A percentile compares a stretch with the other conserved stretches of the same genome.
Evolutionary conservation across 2,888 invertebrate genomes (phyloP).

Genomic region (Callosobruchus maculatus): DNA sequence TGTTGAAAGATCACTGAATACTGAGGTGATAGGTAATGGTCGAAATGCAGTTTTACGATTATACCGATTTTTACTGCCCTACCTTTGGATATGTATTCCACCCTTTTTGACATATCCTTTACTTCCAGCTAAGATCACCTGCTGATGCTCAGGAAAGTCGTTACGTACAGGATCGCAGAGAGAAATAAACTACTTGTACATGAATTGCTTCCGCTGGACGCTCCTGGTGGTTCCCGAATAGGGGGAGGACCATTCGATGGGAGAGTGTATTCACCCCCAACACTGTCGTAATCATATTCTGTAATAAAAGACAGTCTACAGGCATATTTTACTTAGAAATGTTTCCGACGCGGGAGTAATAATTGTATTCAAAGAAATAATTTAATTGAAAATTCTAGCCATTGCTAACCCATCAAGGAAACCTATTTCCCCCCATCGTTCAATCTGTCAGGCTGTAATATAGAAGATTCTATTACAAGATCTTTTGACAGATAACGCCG

Average conservation of each 20-base stretch:
- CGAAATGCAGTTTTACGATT: no score
- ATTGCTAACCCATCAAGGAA: no score
- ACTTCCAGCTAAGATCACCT: not conserved
- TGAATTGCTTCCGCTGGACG: conserved; percentile 32
- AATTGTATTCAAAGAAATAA: no score
- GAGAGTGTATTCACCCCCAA: conserved; percentile 42
- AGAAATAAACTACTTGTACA: conserved; percentile 5
- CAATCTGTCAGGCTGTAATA: no score
- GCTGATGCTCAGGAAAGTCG: conserved; percentile 5
- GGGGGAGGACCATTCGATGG: conserved; percentile 47
- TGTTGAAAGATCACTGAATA: no score
- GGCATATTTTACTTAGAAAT: not conserved
- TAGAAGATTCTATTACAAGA: no score
- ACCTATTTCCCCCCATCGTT: no score
- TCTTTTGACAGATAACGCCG: no score
- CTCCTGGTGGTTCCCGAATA: conserved; percentile 46
- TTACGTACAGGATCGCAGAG: conserved; percentile 18
- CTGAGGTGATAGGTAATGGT: no score
- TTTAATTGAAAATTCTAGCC: no score
- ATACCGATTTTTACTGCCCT: not conserved
- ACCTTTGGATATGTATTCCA: not conserved
- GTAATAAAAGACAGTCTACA: conserved; percentile 29
- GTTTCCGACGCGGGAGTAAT: no score
- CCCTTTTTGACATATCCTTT: not conserved
- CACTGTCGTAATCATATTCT: conserved; percentile 45